Evolutionary conservation across 2,888 invertebrate genomes (phyloP), one percentile per base, ranked within the genome.

Genomic region (Drosophila fulvimacula): DNA sequence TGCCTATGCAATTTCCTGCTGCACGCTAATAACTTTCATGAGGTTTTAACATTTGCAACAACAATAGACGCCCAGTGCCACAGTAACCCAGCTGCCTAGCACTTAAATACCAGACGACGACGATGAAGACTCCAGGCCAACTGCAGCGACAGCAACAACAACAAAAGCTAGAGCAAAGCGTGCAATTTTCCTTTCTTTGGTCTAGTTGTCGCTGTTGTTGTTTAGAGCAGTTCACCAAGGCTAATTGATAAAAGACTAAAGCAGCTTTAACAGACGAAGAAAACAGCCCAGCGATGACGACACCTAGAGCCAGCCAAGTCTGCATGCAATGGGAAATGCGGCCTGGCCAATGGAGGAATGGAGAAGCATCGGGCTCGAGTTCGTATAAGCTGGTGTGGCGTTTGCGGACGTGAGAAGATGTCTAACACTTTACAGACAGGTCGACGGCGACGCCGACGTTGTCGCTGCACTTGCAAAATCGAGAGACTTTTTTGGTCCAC

Each of bases 361-460:
- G 59, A 38, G 48, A 42, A 36, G 51, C 51, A 55, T 62, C 57
- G 48, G 58, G 69, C 57, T 30, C 52, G 53, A 55, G 69, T 57
- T 34, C 52, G 53, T 63, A 52, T 55, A 44, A 68, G 67, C 44
- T 71, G 51, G 65, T 71, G 59, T 74, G 70, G 79, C 66, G 75
- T 72, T 71, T 74, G 75, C 72, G 66, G 89, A 85, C 89, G 85
- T 85, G 85, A 85, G 85, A 85, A 85, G 85, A 88, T 89, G 88
- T 84, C 89, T 81, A 87, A 89, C 85, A 85, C 88, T 89, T 87
- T 78, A 88, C 76, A 85, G 85, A 85, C 85, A 88, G 71, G 68
- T 67, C 78, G 81, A 77, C 81, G 79, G 71, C 82, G 81, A 74
- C 79, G 80, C 13, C 41, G 44, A 0, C 17, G 85, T 72, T 70